A percentile compares a stretch with the other conserved stretches of the same genome.
Evolutionary conservation across 2,888 invertebrate species (phyloP).

Genomic region (Opisthograptis luteolata): DNA sequence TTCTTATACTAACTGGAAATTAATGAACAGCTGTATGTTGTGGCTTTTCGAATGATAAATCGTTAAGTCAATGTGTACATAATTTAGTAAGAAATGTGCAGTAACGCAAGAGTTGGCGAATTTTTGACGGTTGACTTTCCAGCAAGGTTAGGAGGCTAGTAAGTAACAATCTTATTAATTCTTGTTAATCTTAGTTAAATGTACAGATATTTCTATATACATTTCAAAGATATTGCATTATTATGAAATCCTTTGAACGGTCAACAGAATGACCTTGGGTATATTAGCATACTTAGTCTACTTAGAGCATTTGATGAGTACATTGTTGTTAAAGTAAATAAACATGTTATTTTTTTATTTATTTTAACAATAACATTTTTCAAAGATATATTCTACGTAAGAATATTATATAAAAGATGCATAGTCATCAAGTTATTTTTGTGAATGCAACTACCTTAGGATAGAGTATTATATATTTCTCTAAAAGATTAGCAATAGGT

Average conservation of each 20-base stretch:
- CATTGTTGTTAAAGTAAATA: not conserved
- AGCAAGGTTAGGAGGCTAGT: slow-evolving; percentile 13
- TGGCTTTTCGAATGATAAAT: slow-evolving; percentile 2
- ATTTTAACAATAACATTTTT: no score
- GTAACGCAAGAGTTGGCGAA: not conserved
- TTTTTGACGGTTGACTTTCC: not conserved
- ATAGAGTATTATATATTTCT: slow-evolving; percentile 29
- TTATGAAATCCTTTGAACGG: slow-evolving; percentile 2
- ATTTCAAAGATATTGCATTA: not conserved
- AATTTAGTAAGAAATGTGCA: not conserved
- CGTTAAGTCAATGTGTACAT: slow-evolving; percentile 4
- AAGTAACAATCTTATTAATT: not conserved
- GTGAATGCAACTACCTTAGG: slow-evolving; percentile 32
- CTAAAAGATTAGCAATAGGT: no score
- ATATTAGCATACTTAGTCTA: slow-evolving; percentile 2
- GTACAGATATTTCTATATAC: not conserved
- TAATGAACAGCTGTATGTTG: not conserved
- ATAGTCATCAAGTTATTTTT: slow-evolving; percentile 26
- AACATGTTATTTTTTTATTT: not conserved
- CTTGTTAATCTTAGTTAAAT: not conserved
- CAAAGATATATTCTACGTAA: no score
- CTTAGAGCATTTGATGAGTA: not conserved
- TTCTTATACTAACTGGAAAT: slow-evolving; percentile 14
- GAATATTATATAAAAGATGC: not conserved
- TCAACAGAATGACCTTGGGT: slow-evolving; percentile 10